These are phyloP conservation scores for Hartigia nigra DNA, from an alignment of 2,888 invertebrate species.

Conservation along the genomic window DNA sequence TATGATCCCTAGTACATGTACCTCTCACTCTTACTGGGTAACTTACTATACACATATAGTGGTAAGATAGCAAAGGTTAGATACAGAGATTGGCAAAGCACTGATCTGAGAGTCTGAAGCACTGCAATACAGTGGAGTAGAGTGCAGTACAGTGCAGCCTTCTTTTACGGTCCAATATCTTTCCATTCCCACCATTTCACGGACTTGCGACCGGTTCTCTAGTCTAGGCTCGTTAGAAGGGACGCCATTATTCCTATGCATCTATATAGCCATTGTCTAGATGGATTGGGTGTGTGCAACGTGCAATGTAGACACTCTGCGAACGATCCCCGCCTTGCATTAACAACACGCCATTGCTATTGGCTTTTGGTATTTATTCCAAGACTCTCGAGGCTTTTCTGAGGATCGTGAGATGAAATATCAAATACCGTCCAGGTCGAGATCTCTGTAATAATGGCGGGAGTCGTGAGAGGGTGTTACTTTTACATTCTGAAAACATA, in stretches of 20 bases:
- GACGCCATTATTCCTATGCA: not conserved
- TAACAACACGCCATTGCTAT: not conserved
- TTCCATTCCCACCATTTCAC: conserved; percentile 30
- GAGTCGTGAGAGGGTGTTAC: not conserved
- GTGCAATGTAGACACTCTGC: not conserved
- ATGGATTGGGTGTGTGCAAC: not conserved
- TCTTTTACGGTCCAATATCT: conserved; percentile 22
- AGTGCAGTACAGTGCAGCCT: conserved; percentile 22
- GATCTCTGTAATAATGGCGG: conserved; percentile 5
- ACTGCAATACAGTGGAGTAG: not conserved
- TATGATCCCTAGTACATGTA: not conserved
- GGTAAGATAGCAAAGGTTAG: conserved; percentile 49
- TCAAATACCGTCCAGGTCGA: conserved; percentile 42
- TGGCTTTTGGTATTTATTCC: not conserved
- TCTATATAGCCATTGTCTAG: not conserved
- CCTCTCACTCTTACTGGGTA: not conserved
- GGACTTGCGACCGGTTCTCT: conserved; percentile 17
- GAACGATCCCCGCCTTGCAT: not conserved
- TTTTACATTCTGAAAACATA: not conserved
- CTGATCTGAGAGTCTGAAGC: too few species aligned
- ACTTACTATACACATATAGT: not conserved
- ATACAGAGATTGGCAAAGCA: conserved; percentile 40
- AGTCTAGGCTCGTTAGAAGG: not conserved
- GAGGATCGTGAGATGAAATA: conserved; percentile 51
- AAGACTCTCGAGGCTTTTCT: not conserved